phyloP scores from a whole-genome alignment of 1,140 invertebrate genomes.

The Drosophila eugracilis region DNA sequence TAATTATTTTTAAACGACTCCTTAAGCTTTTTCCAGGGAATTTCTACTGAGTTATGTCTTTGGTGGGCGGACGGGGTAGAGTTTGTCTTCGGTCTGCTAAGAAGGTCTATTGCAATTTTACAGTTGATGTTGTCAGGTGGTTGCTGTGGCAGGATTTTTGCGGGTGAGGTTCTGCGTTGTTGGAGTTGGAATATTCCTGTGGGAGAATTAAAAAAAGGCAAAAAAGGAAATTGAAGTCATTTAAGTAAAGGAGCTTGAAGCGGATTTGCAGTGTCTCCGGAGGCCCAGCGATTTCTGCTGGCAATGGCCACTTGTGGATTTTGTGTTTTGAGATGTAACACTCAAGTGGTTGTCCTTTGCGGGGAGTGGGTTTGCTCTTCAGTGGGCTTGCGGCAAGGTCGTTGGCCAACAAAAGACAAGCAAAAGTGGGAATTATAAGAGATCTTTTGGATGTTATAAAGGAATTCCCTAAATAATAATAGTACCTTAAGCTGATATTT shows the following conservation, averaged over 20 bases:
- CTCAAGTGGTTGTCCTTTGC: conserved; percentile 30
- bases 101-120: conserved; percentile 34
- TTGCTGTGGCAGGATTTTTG: conserved; percentile 29
- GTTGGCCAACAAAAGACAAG: conserved; percentile 21
- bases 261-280: conserved; percentile 35
- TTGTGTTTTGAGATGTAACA: conserved; percentile 15
- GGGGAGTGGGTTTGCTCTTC: conserved; percentile 40
- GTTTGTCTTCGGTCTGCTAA: conserved; percentile 27
- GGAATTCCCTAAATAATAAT: background rate
- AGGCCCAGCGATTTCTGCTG: conserved; percentile 30
- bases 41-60: background rate
- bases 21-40: conserved; percentile 7
- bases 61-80: conserved; percentile 4
- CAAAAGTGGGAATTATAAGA: background rate
- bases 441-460: no score
- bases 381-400: conserved; percentile 29
- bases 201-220: background rate
- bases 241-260: conserved; percentile 35
- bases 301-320: conserved; percentile 65
- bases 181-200: conserved; percentile 72
- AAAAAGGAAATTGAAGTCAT: conserved; percentile 12
- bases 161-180: conserved; percentile 68
- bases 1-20: conserved; percentile 17
- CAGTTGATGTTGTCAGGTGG: conserved; percentile 36
- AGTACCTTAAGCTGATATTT: no score